phyloP scores from a whole-genome alignment of 2,888 invertebrate species.

The Lepidocyrtoides sp. region DNA sequence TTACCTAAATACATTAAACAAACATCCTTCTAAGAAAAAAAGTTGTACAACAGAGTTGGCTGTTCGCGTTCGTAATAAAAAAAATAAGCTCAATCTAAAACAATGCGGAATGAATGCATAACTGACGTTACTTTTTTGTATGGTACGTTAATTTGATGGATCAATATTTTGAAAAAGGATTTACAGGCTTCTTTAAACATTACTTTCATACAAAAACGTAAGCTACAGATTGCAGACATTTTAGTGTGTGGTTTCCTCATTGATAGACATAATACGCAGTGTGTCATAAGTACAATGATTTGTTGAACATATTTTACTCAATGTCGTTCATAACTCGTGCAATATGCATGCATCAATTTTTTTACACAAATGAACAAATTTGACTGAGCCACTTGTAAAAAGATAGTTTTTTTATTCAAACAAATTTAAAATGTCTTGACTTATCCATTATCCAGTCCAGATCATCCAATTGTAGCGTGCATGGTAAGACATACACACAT shows the following conservation, averaged over 20 bases:
- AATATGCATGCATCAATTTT: background rate
- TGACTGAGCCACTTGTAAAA: background rate
- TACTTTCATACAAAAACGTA: background rate
- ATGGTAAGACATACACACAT: background rate
- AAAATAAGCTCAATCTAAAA: background rate
- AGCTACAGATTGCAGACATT: background rate
- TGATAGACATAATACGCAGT: no score
- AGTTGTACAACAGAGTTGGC: background rate
- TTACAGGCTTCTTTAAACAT: background rate
- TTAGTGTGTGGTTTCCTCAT: background rate
- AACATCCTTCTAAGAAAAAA: background rate
- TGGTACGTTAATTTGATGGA: background rate
- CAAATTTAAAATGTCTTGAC: background rate
- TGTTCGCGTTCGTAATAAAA: no score
- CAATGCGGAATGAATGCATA: no score
- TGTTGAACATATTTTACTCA: background rate
- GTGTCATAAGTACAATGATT: no score
- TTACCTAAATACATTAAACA: background rate
- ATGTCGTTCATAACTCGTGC: background rate
- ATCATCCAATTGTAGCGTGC: background rate
- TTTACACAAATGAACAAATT: background rate
- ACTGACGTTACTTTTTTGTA: no score
- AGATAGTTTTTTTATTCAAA: background rate
- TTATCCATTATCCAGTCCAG: background rate
- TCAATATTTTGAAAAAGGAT: background rate